Conservation (phyloP, 2,113 vertebrate species). For the Cyprinus carpio region DNA sequence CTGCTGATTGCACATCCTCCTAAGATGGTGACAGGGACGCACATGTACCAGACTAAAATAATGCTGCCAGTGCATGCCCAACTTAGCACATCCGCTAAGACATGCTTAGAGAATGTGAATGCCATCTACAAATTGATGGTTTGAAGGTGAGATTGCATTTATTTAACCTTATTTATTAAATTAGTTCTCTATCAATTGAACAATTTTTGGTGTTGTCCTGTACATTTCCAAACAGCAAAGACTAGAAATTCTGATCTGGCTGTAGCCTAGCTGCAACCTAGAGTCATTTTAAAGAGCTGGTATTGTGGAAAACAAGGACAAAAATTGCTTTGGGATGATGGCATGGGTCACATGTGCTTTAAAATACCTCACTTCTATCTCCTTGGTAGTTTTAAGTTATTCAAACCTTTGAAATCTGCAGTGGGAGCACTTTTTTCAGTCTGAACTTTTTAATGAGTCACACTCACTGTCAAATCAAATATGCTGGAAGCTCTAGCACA, state of each 20-base stretch:
- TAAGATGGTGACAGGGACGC: not conserved
- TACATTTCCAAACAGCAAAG: not conserved
- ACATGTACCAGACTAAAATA: not conserved
- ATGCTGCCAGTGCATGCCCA: not conserved
- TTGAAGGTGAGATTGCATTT: conserved; percentile 10
- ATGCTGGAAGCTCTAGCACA: not conserved
- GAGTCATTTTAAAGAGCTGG: not conserved
- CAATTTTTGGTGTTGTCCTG: not conserved
- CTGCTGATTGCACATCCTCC: not conserved
- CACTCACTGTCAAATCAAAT: not conserved
- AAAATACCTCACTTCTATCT: conserved; percentile 14
- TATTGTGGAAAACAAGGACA: not conserved
- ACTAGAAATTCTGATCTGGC: not conserved
- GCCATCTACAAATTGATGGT: conserved; percentile 6
- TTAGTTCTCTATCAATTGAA: not conserved
- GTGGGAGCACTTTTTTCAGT: not conserved
- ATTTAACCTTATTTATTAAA: not conserved
- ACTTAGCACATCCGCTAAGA: not conserved
- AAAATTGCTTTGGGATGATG: conserved; percentile 5
- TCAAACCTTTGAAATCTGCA: not conserved
- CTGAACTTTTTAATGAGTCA: not conserved
- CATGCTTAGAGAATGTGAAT: not conserved
- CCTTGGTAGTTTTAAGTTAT: conserved; percentile 15
- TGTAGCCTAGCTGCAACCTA: not conserved
- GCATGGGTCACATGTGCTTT: not conserved